phyloP scores from a whole-genome alignment of 2,113 vertebrate genomes.

The Chauna torquata region DNA sequence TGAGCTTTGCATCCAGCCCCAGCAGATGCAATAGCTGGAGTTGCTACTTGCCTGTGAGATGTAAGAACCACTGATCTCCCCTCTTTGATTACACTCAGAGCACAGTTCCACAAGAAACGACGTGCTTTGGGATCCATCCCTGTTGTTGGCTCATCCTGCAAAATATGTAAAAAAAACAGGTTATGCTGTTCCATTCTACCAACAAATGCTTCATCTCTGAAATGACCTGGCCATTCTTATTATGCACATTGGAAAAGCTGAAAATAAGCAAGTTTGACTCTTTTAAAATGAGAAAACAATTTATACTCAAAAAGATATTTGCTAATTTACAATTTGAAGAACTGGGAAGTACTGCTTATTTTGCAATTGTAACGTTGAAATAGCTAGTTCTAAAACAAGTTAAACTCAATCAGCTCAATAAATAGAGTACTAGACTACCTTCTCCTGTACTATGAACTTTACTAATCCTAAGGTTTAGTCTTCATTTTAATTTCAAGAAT shows the following conservation, averaged over 20 bases:
- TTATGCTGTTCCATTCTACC: not conserved
- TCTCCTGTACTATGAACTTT: not conserved
- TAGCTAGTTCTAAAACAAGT: not conserved
- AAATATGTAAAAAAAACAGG: not conserved
- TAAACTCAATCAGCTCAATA: not conserved
- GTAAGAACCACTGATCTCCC: constrained; percentile 95
- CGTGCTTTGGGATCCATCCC: constrained; percentile 98
- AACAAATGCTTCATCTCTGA: not conserved
- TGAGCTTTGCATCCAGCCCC: not conserved
- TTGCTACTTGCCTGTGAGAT: constrained; percentile 87
- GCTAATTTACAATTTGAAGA: not conserved
- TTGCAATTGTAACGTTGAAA: not conserved
- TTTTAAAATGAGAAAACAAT: not conserved
- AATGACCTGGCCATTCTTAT: not conserved
- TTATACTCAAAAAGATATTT: not conserved
- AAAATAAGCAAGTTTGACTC: not conserved
- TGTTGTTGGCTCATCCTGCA: constrained; percentile 96
- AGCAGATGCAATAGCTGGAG: not conserved
- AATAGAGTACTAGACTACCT: not conserved
- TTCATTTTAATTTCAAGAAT: not conserved
- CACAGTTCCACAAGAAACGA: constrained; percentile 94
- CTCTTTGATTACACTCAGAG: constrained; percentile 91
- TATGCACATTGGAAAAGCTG: not conserved
- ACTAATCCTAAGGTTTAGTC: not conserved
- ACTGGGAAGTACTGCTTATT: not conserved